Evolutionary conservation across 2,113 vertebrate genomes (phyloP), one percentile per base, ranked within the genome.

Genomic region (Ammodytes marinus): DNA sequence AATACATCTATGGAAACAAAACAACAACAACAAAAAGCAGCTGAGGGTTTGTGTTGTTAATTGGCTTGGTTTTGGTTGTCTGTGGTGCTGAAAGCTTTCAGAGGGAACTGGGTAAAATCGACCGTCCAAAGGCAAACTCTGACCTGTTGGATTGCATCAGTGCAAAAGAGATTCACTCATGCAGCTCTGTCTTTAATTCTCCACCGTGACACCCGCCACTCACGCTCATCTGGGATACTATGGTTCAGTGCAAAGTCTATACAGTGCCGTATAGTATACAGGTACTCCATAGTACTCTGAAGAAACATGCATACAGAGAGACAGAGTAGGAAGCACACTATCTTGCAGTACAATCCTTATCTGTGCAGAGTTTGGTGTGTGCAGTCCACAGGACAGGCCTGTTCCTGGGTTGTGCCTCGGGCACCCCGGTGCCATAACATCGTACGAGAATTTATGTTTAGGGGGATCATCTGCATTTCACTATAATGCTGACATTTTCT

Each of bases 221-320:
- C 83, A 79, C 76, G 39, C 80, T 82, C 86, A 73, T 85, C 78
- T 80, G 84, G 89, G 82, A 82, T 80, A 88, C 86, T 90, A 90
- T 80, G 85, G 91, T 93, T 95, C 93, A 94, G 95, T 96, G 95
- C 94, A 95, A 93, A 93, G 90, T 92, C 92, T 93, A 88, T 93
- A 94, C 94, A 90, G 92, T 91, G 89, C 88, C 88, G 89, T 94
- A 91, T 93, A 91, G 91, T 87, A 27, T 27, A 88, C 93, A 93
- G 90, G 91, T 93, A 91, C 92, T 82, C 91, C 86, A 90, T 92
- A 91, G 88, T 88, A 88, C 91, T 93, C 83, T 90, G 92, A 91
- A 88, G 89, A 82, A 92, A 90, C 94, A 94, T 95, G 93, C 94
- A 94, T 93, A 93, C 92, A 92, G 89, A 91, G 92, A 83, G 83